phyloP scores from a whole-genome alignment of 2,888 invertebrate species.

The Hybos culiciformis region DNA sequence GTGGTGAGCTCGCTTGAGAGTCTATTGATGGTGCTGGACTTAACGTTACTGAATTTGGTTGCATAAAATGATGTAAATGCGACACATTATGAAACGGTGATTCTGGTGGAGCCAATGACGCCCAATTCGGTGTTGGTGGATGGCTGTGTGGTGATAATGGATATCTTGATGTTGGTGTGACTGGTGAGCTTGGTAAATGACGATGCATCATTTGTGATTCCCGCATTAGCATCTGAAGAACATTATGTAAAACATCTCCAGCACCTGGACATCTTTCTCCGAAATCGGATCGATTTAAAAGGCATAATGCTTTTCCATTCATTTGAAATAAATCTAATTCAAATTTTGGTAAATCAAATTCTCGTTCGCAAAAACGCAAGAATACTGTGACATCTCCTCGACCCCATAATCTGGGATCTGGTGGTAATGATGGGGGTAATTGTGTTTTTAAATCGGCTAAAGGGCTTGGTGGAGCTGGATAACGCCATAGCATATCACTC shows the following conservation, averaged over 20 bases:
- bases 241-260: slow-evolving; percentile 88
- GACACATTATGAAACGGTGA: slow-evolving; percentile 43
- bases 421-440: slow-evolving; percentile 65
- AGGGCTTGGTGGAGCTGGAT: slow-evolving; percentile 67
- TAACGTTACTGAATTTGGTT: slow-evolving; percentile 73
- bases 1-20: slow-evolving; percentile 75
- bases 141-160: slow-evolving; percentile 70
- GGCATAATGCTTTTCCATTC: slow-evolving; percentile 91
- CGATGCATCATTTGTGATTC: slow-evolving; percentile 66
- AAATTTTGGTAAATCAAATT: slow-evolving; percentile 81
- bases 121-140: slow-evolving; percentile 69
- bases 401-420: slow-evolving; percentile 82
- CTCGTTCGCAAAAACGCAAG: slow-evolving; percentile 80
- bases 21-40: slow-evolving; percentile 84
- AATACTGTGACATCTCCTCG: slow-evolving; percentile 80
- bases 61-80: slow-evolving; percentile 57
- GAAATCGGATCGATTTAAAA: slow-evolving; percentile 78
- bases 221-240: slow-evolving; percentile 72
- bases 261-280: slow-evolving; percentile 85
- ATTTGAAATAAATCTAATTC: slow-evolving; percentile 91
- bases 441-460: slow-evolving; percentile 77
- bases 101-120: slow-evolving; percentile 38
- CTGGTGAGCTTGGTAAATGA: slow-evolving; percentile 66
- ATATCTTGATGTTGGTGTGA: slow-evolving; percentile 69
- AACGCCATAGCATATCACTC: slow-evolving; percentile 77